Evolutionary conservation across 2,797 vertebrate genomes (phyloP), one percentile per base, ranked within the genome.

Genomic region (Pygocentrus nattereri): DNA sequence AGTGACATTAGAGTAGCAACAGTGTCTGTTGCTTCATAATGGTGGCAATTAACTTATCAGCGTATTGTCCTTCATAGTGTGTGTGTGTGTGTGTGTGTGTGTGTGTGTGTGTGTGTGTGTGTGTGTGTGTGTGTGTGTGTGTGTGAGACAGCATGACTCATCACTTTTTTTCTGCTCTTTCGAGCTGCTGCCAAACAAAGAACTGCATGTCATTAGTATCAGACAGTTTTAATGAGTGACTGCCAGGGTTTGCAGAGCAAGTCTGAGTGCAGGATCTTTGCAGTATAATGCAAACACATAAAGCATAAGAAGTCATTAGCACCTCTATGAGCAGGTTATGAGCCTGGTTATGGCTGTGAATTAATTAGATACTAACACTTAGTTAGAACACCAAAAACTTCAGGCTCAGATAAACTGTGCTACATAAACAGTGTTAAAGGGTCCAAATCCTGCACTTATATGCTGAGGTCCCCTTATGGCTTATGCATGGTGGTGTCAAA

Each of bases 31-130:
- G 79, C 76, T 87, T 88, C 81, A 86, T 91, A 91, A 92, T 88
- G 80, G 83, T 82, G 84, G 86, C 89, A 92, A 92, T 94, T 89
- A 92, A 91, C 90, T 80, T 92, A 91, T 93, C 86, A 86, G 84
- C 83, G 83, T 84, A 88, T 89, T 58, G 85, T 88, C 89, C 88
- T 91, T 88, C 82, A 83, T 25, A 74, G 61, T 79, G 85, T 72
- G 69, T 78, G 74, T n/a, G 64, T 38, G 31, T 64, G 16, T 61
- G 58, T 61, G 23, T 59, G 56, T 25, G 56, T 59, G n/a, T 59
- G 56, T 10, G 25, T 12, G 23, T 3, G 58, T 25, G n/a, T n/a
- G n/a, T n/a, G n/a, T n/a, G n/a, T n/a, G n/a, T n/a, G n/a, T n/a
- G n/a, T n/a, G n/a, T n/a, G n/a, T n/a, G n/a, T n/a, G n/a, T n/a